Percentiles rank a stretch among this genome's conserved stretches.
phyloP scores from a whole-genome alignment of 1,140 invertebrate genomes.

The Atta colombica region DNA sequence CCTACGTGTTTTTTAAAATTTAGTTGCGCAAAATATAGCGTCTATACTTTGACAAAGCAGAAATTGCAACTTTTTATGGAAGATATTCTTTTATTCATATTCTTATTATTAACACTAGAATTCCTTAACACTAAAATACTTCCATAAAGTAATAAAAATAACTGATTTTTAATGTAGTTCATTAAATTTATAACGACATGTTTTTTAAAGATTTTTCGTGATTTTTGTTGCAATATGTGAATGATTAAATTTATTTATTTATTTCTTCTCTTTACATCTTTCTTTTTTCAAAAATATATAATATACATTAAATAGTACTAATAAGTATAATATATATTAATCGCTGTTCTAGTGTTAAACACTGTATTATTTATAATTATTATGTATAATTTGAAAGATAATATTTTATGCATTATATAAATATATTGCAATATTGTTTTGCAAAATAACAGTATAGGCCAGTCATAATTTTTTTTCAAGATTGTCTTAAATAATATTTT shows the following conservation, averaged over 20 bases:
- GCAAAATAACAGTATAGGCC: neutral
- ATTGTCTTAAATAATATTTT: no score
- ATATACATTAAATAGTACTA: neutral
- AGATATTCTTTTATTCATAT: neutral
- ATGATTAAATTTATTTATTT: no score
- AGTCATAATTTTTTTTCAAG: no score
- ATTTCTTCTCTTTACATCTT: no score
- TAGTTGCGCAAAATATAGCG: neutral
- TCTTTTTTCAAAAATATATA: neutral
- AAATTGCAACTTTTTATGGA: neutral
- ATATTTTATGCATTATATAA: neutral
- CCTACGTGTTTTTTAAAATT: neutral
- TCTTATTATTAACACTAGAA: neutral
- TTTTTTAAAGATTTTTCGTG: neutral
- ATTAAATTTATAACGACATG: neutral
- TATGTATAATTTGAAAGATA: neutral
- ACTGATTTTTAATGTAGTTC: neutral
- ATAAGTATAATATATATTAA: neutral
- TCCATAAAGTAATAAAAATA: neutral
- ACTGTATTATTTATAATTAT: neutral
- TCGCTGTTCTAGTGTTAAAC: neutral
- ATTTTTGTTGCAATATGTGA: neutral
- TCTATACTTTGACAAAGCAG: slow-evolving; percentile 1
- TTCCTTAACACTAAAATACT: neutral
- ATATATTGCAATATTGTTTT: neutral